Percentiles rank a stretch among this genome's conserved stretches.
Conservation (phyloP, 2,888 invertebrate genomes). For the Cataglyphis cursor region DNA sequence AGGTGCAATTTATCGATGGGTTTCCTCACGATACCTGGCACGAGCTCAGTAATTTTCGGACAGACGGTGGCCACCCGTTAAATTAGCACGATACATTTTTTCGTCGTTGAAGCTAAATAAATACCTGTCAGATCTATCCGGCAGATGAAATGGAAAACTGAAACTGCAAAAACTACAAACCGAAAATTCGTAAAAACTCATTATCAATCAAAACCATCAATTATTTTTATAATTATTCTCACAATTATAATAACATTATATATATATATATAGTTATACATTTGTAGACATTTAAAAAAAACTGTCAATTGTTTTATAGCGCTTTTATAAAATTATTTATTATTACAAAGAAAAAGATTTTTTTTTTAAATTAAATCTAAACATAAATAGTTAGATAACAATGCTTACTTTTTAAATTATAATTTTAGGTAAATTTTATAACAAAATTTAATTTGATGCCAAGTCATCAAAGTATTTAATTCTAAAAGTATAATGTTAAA, state of each 20-base stretch:
- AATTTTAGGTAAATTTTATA: background rate
- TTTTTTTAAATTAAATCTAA: background rate
- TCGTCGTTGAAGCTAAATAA: slow-evolving; percentile 10
- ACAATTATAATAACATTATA: slow-evolving; percentile 14
- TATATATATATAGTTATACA: background rate
- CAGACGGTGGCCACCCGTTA: slow-evolving; percentile 3
- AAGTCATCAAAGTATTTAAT: background rate
- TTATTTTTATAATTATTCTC: background rate
- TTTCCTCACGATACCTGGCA: slow-evolving; percentile 40
- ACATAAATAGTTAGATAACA: background rate
- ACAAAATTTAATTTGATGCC: background rate
- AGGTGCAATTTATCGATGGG: slow-evolving; percentile 43
- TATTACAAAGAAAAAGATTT: background rate
- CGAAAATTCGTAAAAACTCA: background rate
- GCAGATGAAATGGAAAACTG: background rate
- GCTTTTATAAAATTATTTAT: background rate
- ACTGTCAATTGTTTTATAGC: background rate
- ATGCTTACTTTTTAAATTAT: background rate
- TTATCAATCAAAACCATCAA: background rate
- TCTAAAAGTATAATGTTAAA: background rate
- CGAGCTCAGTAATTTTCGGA: background rate
- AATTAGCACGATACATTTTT: slow-evolving; percentile 32
- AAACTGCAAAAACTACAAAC: background rate
- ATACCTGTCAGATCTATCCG: background rate
- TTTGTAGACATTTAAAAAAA: background rate